Evolutionary conservation across 2,797 vertebrate species (phyloP).

Genomic region (Amniataba percoides): DNA sequence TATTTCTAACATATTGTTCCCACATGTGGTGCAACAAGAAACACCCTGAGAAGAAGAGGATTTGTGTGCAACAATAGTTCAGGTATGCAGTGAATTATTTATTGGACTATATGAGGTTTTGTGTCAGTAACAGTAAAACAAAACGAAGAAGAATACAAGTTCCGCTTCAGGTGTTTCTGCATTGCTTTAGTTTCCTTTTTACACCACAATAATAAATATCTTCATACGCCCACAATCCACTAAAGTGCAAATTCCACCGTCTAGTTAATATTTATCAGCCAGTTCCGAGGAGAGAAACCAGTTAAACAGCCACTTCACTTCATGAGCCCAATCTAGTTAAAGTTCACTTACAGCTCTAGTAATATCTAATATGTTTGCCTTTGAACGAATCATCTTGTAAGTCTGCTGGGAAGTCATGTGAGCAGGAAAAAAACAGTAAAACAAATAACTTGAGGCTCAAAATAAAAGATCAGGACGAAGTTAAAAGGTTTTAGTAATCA

Average conservation of each 20-base stretch:
- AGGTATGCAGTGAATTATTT: conserved; percentile 35
- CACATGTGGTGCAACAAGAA: neutral
- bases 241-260: conserved; percentile 3
- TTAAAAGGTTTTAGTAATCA: neutral
- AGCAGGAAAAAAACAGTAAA: neutral
- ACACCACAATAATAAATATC: conserved; percentile 17
- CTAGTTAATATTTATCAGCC: conserved; percentile 14
- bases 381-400: neutral
- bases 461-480: neutral
- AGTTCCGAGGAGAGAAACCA: neutral
- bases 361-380: neutral
- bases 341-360: neutral
- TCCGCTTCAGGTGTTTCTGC: neutral
- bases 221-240: neutral
- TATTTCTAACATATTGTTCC: neutral
- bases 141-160: neutral
- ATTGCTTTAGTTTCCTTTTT: conserved; percentile 1
- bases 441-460: neutral
- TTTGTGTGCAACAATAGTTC: conserved; percentile 3
- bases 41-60: neutral
- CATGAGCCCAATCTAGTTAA: neutral
- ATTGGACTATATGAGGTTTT: conserved; percentile 22
- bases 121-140: conserved; percentile 6
- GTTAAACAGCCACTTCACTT: conserved; percentile 7
- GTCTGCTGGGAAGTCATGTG: neutral